Conservation (phyloP, 2,888 invertebrate species). For the Chalcis sispes region DNA sequence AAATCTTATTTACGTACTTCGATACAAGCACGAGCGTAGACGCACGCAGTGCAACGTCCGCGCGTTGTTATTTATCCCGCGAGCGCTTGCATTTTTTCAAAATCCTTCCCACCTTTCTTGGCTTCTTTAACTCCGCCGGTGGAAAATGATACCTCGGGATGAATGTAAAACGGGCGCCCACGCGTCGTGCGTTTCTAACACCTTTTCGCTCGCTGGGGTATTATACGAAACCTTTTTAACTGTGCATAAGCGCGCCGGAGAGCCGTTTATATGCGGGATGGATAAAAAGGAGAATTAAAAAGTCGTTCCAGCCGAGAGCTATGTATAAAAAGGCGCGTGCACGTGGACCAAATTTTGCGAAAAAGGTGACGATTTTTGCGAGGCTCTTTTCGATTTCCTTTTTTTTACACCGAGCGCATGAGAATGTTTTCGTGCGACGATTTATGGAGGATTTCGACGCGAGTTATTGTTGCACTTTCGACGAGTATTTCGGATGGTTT, state of each 20-base stretch:
- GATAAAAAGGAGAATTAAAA: slow-evolving; percentile 53
- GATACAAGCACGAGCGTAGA: neutral
- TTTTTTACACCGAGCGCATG: neutral
- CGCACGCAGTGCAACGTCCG: neutral
- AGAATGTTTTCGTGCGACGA: neutral
- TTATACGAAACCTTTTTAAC: slow-evolving; percentile 68
- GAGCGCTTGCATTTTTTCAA: slow-evolving; percentile 65
- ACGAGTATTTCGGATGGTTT: neutral
- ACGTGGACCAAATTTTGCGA: slow-evolving; percentile 54
- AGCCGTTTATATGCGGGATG: too few species aligned
- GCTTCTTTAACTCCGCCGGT: slow-evolving; percentile 64
- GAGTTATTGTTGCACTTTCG: slow-evolving; percentile 36
- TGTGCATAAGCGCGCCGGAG: slow-evolving; percentile 18
- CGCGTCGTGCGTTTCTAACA: slow-evolving; percentile 68
- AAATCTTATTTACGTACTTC: slow-evolving; percentile 31
- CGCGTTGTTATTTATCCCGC: slow-evolving; percentile 72
- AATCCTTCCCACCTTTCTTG: slow-evolving; percentile 49
- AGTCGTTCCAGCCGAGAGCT: slow-evolving; percentile 32
- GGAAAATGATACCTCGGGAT: slow-evolving; percentile 74
- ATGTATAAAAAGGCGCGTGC: slow-evolving; percentile 31
- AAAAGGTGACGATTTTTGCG: slow-evolving; percentile 51
- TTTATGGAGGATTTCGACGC: slow-evolving; percentile 35
- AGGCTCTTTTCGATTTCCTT: neutral
- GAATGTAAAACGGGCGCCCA: slow-evolving; percentile 75
- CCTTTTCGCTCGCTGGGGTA: slow-evolving; percentile 62